These are phyloP conservation scores for Schizothorax lantsangensis DNA, from an alignment of 2,797 vertebrate species.

Conservation along the genomic window DNA sequence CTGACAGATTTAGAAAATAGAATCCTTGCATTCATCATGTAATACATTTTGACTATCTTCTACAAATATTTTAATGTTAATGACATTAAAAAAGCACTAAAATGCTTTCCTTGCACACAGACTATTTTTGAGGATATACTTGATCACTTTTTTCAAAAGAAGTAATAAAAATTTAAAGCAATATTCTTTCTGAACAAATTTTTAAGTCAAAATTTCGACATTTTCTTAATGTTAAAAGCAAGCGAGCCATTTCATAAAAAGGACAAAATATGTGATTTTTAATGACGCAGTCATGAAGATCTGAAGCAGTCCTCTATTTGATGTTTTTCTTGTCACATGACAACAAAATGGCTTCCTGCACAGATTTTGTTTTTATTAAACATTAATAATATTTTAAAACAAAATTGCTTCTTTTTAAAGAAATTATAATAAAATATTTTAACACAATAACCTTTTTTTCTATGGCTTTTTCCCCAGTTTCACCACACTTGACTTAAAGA, in stretches of 20 bases:
- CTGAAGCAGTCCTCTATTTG: neutral
- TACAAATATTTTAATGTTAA: neutral
- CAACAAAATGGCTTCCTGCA: constrained; percentile 17
- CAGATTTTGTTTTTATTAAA: neutral
- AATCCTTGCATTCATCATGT: neutral
- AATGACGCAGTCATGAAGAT: neutral
- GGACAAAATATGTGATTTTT: neutral
- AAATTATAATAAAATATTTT: neutral
- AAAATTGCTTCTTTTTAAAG: neutral
- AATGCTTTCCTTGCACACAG: neutral
- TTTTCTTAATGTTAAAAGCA: neutral
- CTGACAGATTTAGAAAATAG: neutral
- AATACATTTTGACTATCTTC: neutral
- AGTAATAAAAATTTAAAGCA: neutral
- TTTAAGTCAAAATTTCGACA: neutral
- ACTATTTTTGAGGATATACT: neutral
- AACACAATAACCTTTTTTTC: neutral
- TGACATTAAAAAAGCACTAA: neutral
- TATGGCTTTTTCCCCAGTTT: neutral
- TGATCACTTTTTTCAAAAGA: neutral
- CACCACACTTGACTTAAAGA: neutral
- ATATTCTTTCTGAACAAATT: neutral
- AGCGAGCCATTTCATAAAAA: neutral
- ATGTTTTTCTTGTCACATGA: constrained; percentile 23
- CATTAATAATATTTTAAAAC: neutral